Evolutionary conservation across 2,797 vertebrate species (phyloP).

Genomic region (Phalloptychus januarius): DNA sequence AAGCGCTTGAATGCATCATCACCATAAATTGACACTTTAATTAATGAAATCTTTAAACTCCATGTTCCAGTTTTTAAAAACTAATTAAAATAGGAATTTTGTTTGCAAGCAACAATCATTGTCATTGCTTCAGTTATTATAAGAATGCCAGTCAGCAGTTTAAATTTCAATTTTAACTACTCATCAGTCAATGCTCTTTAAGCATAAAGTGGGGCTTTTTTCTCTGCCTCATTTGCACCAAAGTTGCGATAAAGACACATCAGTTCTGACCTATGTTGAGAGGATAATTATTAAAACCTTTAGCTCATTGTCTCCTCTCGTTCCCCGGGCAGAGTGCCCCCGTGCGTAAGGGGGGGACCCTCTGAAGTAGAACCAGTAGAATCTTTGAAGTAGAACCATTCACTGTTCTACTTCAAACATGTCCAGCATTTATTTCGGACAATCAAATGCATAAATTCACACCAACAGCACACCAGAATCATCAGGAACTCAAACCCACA

Average conservation of each 20-base stretch:
- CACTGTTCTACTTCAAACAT: no score
- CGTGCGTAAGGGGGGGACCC: no score
- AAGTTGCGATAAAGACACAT: background rate
- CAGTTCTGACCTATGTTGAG: background rate
- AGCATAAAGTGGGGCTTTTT: background rate
- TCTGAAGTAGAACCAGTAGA: no score
- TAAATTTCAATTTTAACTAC: background rate
- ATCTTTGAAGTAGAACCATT: no score
- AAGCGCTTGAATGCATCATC: background rate
- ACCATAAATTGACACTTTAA: background rate
- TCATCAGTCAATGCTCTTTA: background rate
- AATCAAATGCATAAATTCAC: no score
- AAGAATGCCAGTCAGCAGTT: conserved; percentile 44
- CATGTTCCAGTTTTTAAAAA: conserved; percentile 38
- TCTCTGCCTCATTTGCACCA: background rate
- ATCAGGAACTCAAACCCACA: no score
- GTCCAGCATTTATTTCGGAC: no score
- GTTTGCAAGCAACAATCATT: conserved; percentile 36
- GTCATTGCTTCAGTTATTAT: conserved; percentile 58
- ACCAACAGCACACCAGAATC: no score
- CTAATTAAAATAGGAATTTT: conserved; percentile 52
- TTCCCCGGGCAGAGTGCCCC: no score
- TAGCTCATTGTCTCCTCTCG: no score
- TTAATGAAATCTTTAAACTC: conserved; percentile 16
- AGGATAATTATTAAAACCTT: no score